Evolutionary conservation across 2,797 vertebrate genomes (phyloP).

Genomic region (Meda fulgida): DNA sequence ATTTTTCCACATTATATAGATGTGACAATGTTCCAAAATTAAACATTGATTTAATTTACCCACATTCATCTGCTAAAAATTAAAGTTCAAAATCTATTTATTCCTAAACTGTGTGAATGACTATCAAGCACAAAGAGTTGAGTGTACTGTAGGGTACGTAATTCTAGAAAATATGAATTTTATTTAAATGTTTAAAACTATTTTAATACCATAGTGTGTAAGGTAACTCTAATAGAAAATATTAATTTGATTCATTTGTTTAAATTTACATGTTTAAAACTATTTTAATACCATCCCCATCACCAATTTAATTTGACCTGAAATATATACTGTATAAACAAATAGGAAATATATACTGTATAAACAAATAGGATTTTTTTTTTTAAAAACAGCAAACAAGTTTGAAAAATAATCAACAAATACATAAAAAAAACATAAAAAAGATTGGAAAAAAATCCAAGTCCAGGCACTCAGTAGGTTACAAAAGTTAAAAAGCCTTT

Average conservation of each 20-base stretch:
- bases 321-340: neutral
- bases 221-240: neutral
- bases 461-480: too few relatives aligned
- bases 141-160: too few relatives aligned
- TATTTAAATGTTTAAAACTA: neutral
- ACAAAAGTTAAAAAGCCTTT: too few relatives aligned
- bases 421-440: neutral
- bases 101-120: neutral
- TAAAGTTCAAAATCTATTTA: neutral
- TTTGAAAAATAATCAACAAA: neutral
- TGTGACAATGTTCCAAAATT: neutral
- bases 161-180: too few relatives aligned
- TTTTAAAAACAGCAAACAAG: neutral
- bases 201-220: neutral
- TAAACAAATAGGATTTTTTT: neutral
- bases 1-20: neutral
- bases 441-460: too few relatives aligned
- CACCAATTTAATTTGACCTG: neutral
- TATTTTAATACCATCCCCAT: neutral
- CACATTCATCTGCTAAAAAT: neutral
- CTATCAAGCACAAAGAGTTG: neutral
- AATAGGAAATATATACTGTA: too few relatives aligned
- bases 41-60: neutral
- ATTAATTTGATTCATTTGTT: neutral
- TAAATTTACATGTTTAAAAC: too few relatives aligned